A percentile compares a stretch with the other conserved stretches of the same genome.
Evolutionary conservation across 37 sponge, comb jelly and placozoan species (phyloP).

Genomic region (Haliclona indistincta): DNA sequence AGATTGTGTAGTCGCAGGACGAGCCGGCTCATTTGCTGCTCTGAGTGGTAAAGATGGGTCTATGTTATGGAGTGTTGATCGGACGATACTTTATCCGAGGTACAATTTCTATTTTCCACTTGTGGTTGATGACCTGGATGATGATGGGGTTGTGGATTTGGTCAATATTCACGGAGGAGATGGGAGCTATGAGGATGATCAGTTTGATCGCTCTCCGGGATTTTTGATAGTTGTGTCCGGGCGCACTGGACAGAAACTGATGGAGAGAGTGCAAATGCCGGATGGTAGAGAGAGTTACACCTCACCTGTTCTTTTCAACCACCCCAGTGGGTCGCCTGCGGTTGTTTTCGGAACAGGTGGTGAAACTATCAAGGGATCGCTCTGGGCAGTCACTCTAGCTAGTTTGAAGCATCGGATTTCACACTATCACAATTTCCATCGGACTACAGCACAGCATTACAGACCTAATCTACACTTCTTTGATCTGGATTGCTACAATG

Average conservation of each 20-base stretch:
- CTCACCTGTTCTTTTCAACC: conserved; percentile 55
- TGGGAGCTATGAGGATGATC: conserved; percentile 12
- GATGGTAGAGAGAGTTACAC: conserved; percentile 80
- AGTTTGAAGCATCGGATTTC: conserved; percentile 27
- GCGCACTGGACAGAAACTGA: conserved; percentile 62
- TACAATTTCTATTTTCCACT: conserved; percentile 77
- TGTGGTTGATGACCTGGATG: conserved; percentile 59
- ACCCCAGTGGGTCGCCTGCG: not conserved
- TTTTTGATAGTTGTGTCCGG: conserved; percentile 68
- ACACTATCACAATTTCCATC: not conserved
- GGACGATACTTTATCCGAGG: not conserved
- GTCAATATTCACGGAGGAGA: conserved; percentile 79
- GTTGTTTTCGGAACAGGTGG: conserved; percentile 86
- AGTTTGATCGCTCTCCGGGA: conserved; percentile 41
- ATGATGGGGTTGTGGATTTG: conserved; percentile 68
- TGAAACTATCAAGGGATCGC: conserved; percentile 70
- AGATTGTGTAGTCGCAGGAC: conserved; percentile 72
- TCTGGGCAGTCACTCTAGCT: conserved; percentile 72
- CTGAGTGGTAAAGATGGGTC: conserved; percentile 37
- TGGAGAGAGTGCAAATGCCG: conserved; percentile 51
- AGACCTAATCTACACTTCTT: not conserved
- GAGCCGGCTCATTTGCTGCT: conserved; percentile 36
- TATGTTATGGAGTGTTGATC: conserved; percentile 66
- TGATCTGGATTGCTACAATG: not conserved
- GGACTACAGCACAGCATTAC: not conserved